Base-by-base conservation (phyloP, 2,797 vertebrate genomes). In the Lepilemur septentrionalis region DNA sequence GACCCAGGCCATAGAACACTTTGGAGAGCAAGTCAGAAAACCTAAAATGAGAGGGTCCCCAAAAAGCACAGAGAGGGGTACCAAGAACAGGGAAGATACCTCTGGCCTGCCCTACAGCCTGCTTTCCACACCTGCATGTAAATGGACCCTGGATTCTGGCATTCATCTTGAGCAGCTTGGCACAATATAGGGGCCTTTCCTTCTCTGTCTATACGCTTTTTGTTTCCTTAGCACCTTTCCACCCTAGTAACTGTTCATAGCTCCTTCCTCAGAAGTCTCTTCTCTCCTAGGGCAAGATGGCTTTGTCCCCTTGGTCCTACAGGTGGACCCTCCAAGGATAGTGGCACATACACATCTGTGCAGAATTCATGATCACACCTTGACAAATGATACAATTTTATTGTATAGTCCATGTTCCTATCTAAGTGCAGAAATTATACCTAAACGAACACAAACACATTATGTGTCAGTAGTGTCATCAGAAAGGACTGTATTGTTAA, bases 401-500 rank as follows among this genome's bases (percentile, higher is more conserved):
- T 96, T 97, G 94, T 93, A 95, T 94, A 97, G 97, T 98, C 97
- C 97, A 98, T 98, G 97, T 98, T 97, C 97, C 98, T 98, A 98
- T 98, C 98, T 98, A 98, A 98, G 97, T 97, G 97, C 97, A 98
- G 97, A 98, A 98, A 98, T 98, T 98, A 98, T 98, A 98, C 96
- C 98, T 98, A 98, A 98, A 98, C 97, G 97, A 98, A 98, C 96
- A 98, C 97, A 98, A 98, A 98, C 97, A 98, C 96, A 98, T 98
- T 98, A 98, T 94, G 97, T 98, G 98, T 98, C 98, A 98, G 98
- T 98, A 98, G 97, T 98, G 96, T 98, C 98, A 98, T 98, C 98
- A 98, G 98, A 98, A 98, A 98, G 95, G 98, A 98, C 98, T 98
- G 96, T 96, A 98, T 98, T 98, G 98, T 98, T 98, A 98, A 98